Base-by-base conservation (phyloP, 2,797 vertebrate genomes). In the Nyctibius grandis region DNA sequence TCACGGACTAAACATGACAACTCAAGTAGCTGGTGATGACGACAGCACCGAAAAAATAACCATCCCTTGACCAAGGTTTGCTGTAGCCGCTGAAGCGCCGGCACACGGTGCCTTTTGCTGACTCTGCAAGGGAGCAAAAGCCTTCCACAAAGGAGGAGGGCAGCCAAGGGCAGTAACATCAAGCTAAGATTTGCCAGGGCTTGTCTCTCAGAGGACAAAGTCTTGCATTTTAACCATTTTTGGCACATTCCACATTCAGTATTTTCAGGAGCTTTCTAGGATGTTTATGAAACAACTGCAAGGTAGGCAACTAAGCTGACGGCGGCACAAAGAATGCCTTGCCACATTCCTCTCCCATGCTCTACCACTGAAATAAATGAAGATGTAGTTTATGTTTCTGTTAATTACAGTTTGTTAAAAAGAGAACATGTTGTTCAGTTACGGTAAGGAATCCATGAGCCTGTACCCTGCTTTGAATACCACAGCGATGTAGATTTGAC, bases 241-340 rank as follows among this genome's bases (percentile, higher is more conserved):
- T 93, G 93, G 94, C 91, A 94, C 94, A 82, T 94, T 90, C 45
- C 64, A 70, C 67, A 85, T 93, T 87, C 17, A 0, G 70, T 93
- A 60, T 94, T 95, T 95, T 93, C 93, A 93, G 60, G 72, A 95
- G 86, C 93, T 95, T 96, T 96, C 96, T 77, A 95, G 94, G 94
- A 96, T 93, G 91, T 90, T 95, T 82, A 90, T 85, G 90, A 89
- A 94, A 95, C 48, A 84, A 94, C 60, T 79, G 63, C 63, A 91
- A 85, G 60, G 86, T 34, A 95, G 60, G 80, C 70, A 94, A 50
- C 67, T 74, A 79, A 88, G 74, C 5, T 38, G 83, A 85, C 13
- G 56, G 85, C 0, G 0, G 80, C 89, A 68, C 70, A 67, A 86
- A 57, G 60, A 90, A 91, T 25, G 57, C 45, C 89, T 93, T 91